Evolutionary conservation across 1,140 invertebrate species (phyloP).

Genomic region (Eriosoma lanigerum): DNA sequence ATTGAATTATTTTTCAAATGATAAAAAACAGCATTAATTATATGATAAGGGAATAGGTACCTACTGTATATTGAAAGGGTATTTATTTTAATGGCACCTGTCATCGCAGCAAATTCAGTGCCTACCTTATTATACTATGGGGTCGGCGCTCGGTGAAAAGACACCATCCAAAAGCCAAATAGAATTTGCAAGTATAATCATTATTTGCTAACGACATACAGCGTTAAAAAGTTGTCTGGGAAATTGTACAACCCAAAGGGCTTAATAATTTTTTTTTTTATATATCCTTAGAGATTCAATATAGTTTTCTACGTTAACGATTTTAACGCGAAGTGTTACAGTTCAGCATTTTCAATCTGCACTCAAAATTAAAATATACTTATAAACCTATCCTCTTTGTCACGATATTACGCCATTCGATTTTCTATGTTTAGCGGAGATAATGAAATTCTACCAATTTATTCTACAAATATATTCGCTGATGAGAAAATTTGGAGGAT

Average conservation of each 20-base stretch:
- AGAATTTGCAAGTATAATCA: conserved; percentile 33
- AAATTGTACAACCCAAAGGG: conserved; percentile 6
- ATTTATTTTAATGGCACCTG: conserved; percentile 27
- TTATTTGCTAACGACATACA: conserved; percentile 26
- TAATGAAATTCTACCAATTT: too few species aligned
- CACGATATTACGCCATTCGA: background rate
- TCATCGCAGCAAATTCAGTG: background rate
- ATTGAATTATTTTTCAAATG: too few species aligned
- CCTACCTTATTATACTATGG: too few species aligned
- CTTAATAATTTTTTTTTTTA: conserved; percentile 9
- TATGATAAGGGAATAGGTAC: background rate
- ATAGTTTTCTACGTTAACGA: background rate
- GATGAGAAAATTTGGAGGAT: too few species aligned
- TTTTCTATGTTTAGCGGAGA: background rate
- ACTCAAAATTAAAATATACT: too few species aligned
- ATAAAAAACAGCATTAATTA: too few species aligned
- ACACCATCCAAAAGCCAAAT: conserved; percentile 29
- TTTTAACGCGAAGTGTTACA: background rate
- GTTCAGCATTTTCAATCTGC: too few species aligned
- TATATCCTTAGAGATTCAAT: conserved; percentile 11
- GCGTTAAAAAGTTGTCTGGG: conserved; percentile 7
- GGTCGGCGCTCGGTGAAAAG: background rate
- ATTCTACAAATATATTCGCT: too few species aligned
- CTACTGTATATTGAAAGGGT: too few species aligned
- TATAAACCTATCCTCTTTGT: background rate